Evolutionary conservation across 2,888 invertebrate species (phyloP), one percentile per base, ranked within the genome.

Genomic region (Caenorhabditis becei): DNA sequence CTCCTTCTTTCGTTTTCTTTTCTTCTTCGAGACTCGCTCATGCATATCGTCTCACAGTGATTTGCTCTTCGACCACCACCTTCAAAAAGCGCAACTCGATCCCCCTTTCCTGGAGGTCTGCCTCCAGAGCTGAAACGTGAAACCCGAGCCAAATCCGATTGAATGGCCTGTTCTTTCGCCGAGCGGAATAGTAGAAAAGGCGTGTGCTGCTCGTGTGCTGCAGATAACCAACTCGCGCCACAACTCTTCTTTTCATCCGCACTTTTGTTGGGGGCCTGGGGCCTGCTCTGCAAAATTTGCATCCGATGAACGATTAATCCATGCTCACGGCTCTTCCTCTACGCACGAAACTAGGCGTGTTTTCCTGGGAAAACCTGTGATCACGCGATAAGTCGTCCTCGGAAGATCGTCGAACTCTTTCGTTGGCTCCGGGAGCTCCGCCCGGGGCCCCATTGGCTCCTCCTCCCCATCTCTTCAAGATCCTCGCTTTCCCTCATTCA

Each of bases 301-400:
- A 66, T 61, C 61, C 75, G 61, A 75, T 75, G 75, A 66, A 66
- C 75, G 75, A 66, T 75, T 75, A 75, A 75, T 75, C 75, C 75
- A 44, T 11, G 41, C 32, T 10, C 5, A 32, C 18, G n/a, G 49
- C 20, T 26, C 11, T 24, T 59, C 14, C 61, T 37, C 28, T 67
- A 47, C 56, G 56, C 67, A 58, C 67, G 56, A 41, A n/a, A 56
- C 4, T 1, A 3, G 32, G 41, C 59, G 59, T 59, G 59, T 41
- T 37, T 32, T 56, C 28, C 18, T 23, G 20, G 35, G 24, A 61
- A 41, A 32, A 11, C 26, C n/a, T 14, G 11, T 28, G 35, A 65
- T 65, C 65, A 53, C 65, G 63, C 63, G 51, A 63, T 67, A 56
- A 47, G 67, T 47, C 49, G 1, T 2, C 16, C 2, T 16, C 23